Evolutionary conservation across 2,888 invertebrate species (phyloP).

Genomic region (Plutella xylostella): DNA sequence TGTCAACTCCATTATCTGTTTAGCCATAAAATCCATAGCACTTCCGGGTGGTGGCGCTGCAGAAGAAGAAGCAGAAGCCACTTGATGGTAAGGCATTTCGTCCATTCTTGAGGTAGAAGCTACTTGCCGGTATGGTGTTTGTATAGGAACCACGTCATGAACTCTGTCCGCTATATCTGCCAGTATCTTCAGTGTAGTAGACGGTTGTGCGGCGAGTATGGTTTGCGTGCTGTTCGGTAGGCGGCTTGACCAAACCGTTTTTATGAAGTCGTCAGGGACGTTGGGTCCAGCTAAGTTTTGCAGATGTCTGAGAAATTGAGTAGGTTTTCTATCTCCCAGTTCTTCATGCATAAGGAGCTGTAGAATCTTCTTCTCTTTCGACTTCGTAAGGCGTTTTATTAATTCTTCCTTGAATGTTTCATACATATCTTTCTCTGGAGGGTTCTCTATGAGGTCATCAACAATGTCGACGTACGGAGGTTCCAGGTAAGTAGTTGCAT

Average conservation of each 20-base stretch:
- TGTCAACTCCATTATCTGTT: neutral
- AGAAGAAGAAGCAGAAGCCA: too few species aligned
- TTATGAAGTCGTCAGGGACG: constrained; percentile 1
- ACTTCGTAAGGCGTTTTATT: constrained; percentile 7
- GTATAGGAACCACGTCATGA: neutral
- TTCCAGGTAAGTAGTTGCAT: too few species aligned
- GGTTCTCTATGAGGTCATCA: too few species aligned
- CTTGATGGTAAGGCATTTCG: too few species aligned
- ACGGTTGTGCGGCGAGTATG: neutral
- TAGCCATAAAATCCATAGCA: neutral
- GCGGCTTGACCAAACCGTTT: constrained; percentile 7
- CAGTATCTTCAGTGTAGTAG: neutral
- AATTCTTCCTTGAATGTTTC: constrained; percentile 1
- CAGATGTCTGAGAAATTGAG: constrained; percentile 9
- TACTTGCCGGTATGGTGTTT: neutral
- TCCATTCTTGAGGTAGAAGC: neutral
- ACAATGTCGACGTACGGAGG: too few species aligned
- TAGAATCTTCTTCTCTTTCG: constrained; percentile 1
- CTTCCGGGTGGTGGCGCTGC: too few species aligned
- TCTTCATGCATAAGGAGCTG: constrained; percentile 1
- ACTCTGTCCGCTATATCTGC: neutral
- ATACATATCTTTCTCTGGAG: neutral
- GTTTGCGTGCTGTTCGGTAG: neutral
- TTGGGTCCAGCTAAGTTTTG: constrained; percentile 2
- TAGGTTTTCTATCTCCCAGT: constrained; percentile 5